Conservation (phyloP, 2,888 invertebrate genomes). For the Allygus modestus region DNA sequence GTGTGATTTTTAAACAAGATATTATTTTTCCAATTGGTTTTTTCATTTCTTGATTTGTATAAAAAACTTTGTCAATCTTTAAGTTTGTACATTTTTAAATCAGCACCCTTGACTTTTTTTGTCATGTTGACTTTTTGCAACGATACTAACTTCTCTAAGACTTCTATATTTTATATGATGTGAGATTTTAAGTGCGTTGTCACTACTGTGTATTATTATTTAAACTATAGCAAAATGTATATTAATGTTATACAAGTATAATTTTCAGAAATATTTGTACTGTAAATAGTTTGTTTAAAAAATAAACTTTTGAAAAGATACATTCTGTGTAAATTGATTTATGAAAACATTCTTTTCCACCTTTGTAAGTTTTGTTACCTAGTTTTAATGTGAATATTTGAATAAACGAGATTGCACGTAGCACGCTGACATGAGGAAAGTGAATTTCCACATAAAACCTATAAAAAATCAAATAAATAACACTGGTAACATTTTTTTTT, state of each 20-base stretch:
- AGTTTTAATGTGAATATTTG: no score
- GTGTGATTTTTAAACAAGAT: neutral
- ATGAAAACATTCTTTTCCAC: no score
- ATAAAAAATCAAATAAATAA: no score
- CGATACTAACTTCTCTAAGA: neutral
- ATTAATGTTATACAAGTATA: constrained; percentile 26
- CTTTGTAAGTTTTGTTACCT: no score
- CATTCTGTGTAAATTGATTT: neutral
- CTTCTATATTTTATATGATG: neutral
- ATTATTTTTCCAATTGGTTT: neutral
- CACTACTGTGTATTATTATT: neutral
- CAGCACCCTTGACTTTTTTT: no score
- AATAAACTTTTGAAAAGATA: constrained; percentile 27
- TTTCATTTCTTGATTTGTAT: no score
- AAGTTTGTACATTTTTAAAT: no score
- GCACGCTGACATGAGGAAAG: no score
- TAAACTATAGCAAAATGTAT: constrained; percentile 34
- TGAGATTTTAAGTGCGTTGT: constrained; percentile 7
- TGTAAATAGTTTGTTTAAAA: constrained; percentile 49
- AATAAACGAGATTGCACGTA: no score
- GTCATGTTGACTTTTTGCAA: neutral
- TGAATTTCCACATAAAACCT: no score
- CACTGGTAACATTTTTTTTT: no score
- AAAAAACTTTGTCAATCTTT: no score
- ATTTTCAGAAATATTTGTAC: constrained; percentile 31